These are phyloP conservation scores for Daubentonia madagascariensis DNA, from an alignment of 2,113 vertebrate genomes.

Conservation along the genomic window DNA sequence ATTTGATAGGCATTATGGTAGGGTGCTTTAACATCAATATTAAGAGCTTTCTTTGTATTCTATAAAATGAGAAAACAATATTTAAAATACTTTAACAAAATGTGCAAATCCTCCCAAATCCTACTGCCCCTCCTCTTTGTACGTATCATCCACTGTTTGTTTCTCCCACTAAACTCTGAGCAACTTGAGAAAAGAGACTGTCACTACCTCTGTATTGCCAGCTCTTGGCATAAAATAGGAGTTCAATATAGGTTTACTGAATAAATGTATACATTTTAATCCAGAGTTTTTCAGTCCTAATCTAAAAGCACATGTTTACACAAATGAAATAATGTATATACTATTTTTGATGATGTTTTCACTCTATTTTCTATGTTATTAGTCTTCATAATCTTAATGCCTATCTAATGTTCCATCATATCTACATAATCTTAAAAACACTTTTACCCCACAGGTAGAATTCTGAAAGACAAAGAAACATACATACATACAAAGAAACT, in stretches of 20 bases:
- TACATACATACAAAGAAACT: neutral
- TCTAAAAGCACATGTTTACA: neutral
- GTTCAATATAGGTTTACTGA: neutral
- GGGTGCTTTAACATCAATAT: neutral
- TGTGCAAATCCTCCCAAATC: neutral
- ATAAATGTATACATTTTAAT: neutral
- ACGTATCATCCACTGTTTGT: neutral
- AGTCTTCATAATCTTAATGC: neutral
- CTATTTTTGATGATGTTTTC: slow-evolving; percentile 11
- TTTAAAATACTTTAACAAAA: slow-evolving; percentile 40
- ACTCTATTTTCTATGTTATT: neutral
- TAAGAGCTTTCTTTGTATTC: neutral
- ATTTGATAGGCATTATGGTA: neutral
- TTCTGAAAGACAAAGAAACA: slow-evolving; percentile 37
- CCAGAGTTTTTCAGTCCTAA: neutral
- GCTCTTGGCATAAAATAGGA: neutral
- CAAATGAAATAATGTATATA: neutral
- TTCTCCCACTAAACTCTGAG: neutral
- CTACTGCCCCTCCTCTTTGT: neutral
- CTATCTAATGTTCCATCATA: neutral
- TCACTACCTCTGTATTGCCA: neutral
- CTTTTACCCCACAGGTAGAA: neutral
- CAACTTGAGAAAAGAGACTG: neutral
- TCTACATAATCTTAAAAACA: neutral
- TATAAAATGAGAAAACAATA: neutral